Evolutionary conservation across 1,140 invertebrate genomes (phyloP).

Genomic region (Brachionus rubens): DNA sequence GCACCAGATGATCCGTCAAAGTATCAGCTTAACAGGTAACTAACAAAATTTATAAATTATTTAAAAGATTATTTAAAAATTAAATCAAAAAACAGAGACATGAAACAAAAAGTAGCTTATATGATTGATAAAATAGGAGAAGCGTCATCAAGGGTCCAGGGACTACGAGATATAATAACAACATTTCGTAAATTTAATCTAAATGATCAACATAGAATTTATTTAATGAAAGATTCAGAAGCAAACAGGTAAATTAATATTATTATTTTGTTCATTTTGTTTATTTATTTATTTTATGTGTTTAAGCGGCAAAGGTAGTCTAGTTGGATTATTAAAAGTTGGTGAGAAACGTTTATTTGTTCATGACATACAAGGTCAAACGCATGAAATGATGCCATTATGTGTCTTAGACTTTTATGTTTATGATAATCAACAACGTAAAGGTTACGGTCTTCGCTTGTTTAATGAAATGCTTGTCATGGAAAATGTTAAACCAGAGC

Average conservation of each 20-base stretch:
- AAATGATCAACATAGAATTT: constrained; percentile 57
- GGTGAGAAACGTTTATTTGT: constrained; percentile 59
- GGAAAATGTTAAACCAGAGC: neutral
- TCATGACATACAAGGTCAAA: constrained; percentile 53
- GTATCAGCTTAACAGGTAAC: constrained; percentile 49
- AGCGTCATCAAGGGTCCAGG: constrained; percentile 60
- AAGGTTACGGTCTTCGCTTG: constrained; percentile 56
- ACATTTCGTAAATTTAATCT: constrained; percentile 54
- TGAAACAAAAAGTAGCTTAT: constrained; percentile 50
- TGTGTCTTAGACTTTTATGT: constrained; percentile 62
- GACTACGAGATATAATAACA: constrained; percentile 55
- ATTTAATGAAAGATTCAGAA: constrained; percentile 58
- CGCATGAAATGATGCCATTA: constrained; percentile 57
- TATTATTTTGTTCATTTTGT: neutral
- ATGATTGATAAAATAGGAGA: constrained; percentile 59
- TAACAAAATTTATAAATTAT: too few species aligned
- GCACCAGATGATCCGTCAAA: constrained; percentile 47
- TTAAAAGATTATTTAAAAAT: too few species aligned
- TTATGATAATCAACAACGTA: constrained; percentile 58
- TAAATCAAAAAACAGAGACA: too few species aligned
- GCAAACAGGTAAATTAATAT: constrained; percentile 50
- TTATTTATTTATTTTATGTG: constrained; percentile 21
- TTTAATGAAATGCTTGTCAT: constrained; percentile 60
- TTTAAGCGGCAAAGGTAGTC: constrained; percentile 52
- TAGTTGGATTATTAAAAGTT: constrained; percentile 58